Evolutionary conservation across 1,140 invertebrate species (phyloP).

Genomic region (Pachypeltis micranthus): DNA sequence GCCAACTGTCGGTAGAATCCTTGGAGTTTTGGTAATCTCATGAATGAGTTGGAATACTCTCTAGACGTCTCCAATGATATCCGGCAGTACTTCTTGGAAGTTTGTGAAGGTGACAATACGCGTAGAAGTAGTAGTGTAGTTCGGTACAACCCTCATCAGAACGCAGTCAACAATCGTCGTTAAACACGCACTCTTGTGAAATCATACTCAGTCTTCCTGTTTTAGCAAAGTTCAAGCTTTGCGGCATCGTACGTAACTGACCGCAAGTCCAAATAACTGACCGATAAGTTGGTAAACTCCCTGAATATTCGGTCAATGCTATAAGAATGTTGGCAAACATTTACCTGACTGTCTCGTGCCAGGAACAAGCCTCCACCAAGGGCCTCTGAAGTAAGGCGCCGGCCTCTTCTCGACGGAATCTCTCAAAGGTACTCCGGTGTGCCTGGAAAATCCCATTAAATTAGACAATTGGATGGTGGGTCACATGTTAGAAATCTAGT

Average conservation of each 20-base stretch:
- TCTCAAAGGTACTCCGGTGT: constrained; percentile 37
- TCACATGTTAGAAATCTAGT: too few relatives aligned
- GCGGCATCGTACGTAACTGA: background rate
- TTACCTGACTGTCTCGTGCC: constrained; percentile 18
- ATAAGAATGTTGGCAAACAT: background rate
- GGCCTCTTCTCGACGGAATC: constrained; percentile 55
- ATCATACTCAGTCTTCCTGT: background rate
- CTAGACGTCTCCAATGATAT: too few relatives aligned
- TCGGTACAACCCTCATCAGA: too few relatives aligned
- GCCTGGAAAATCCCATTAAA: constrained; percentile 22
- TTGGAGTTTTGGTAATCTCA: too few relatives aligned
- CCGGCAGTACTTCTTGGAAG: too few relatives aligned
- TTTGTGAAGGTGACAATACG: too few relatives aligned
- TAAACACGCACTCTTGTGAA: too few relatives aligned
- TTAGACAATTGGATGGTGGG: too few relatives aligned
- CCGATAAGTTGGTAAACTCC: background rate
- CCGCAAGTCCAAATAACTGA: background rate
- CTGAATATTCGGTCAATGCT: background rate
- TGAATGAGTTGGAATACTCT: too few relatives aligned
- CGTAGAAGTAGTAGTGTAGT: too few relatives aligned
- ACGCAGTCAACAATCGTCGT: too few relatives aligned
- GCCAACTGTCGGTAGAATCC: too few relatives aligned
- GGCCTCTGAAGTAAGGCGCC: constrained; percentile 12
- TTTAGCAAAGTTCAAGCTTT: background rate
- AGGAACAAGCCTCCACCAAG: constrained; percentile 21